phyloP scores from a whole-genome alignment of 2,797 vertebrate genomes.

The Epinephelus coioides region DNA sequence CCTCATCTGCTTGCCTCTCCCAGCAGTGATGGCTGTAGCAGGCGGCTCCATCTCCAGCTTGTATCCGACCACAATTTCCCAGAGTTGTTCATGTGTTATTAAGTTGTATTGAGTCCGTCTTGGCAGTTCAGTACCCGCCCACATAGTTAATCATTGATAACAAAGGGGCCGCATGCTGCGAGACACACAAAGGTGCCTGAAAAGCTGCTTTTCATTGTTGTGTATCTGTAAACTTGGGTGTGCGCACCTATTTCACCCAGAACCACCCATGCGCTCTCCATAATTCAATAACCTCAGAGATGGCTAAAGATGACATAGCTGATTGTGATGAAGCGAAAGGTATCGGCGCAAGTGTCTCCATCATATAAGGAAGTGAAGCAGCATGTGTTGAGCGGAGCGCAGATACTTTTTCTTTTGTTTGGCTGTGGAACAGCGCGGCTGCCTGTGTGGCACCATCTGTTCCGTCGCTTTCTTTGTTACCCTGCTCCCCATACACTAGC shows the following conservation, averaged over 20 bases:
- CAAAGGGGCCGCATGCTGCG: conserved; percentile 51
- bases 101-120: conserved; percentile 5
- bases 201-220: conserved; percentile 18
- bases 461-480: conserved; percentile 53
- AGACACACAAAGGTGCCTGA: conserved; percentile 31
- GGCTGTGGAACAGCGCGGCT: conserved; percentile 30
- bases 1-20: too few species aligned
- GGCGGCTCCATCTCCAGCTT: conserved; percentile 10
- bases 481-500: not conserved
- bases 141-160: conserved; percentile 64
- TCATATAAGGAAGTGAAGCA: conserved; percentile 76
- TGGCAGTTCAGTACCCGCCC: conserved; percentile 40
- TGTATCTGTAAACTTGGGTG: conserved; percentile 8
- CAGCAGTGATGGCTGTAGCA: not conserved
- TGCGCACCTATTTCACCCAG: not conserved
- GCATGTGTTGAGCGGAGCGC: conserved; percentile 50
- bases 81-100: conserved; percentile 39
- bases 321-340: not conserved
- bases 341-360: conserved; percentile 42
- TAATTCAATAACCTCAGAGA: not conserved
- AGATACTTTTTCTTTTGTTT: conserved; percentile 66
- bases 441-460: conserved; percentile 61
- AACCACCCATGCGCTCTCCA: not conserved
- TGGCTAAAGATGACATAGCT: not conserved
- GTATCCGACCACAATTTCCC: not conserved